Base-by-base conservation (phyloP, 2,797 vertebrate genomes). In the Hyperoplus lanceolatus region DNA sequence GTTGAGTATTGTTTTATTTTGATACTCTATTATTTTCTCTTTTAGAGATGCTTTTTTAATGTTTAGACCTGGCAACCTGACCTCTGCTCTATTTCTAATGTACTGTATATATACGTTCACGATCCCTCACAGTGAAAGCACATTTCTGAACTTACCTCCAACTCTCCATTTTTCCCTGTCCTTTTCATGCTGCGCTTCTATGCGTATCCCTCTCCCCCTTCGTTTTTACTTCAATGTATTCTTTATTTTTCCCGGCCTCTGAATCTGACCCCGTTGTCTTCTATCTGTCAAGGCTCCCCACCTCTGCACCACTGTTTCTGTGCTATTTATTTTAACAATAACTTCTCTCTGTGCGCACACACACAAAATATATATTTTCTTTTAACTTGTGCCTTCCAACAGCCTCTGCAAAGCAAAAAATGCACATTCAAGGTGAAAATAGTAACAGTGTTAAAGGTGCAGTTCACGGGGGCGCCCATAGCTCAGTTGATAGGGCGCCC, bases 331-430 rank as follows among this genome's bases (percentile, higher is more conserved):
- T 73, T 53, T 43, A 73, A 75, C 70, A 72, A 68, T 51, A 55
- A 70, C 21, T 63, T 61, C 39, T 54, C 39, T 54, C 18, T 8
- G 53, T 46, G 21, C 18, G 8, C 36, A 56, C 10, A 51, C 3
- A 70, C 5, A 39, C 41, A 45, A 49, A 39, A 70, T n/a, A 53
- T 16, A 53, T 50, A 48, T 5, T 1, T 7, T 6, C 1, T 8
- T 67, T 69, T 70, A 54, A 49, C 15, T 8, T 43, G 9, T 13
- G 18, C 55, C 8, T 73, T 62, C 36, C 69, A 54, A 59, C 70
- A 74, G 43, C 45, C 60, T 81, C 80, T 81, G 85, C 84, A 87
- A 50, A 73, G 82, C 89, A 83, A 82, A 15, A 56, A 41, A 29
- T 29, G 3, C 29, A 29, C 29, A 29, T 29, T 29, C 29, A 29